These are phyloP conservation scores for Bombus confusus DNA, from an alignment of 1,140 invertebrate species.

Conservation along the genomic window DNA sequence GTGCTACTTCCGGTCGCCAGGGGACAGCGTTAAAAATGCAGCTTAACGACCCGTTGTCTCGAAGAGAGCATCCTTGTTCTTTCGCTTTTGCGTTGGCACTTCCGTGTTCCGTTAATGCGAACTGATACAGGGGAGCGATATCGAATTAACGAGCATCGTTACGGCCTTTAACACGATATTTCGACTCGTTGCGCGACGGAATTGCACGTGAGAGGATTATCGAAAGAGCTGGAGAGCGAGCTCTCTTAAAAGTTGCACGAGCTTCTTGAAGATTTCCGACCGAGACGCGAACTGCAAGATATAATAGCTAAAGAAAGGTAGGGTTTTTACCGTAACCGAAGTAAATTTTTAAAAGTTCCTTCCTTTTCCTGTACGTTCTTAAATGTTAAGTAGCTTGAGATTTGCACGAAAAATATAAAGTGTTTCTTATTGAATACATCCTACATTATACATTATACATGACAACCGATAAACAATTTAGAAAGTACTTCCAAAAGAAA, in stretches of 20 bases:
- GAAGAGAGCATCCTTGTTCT: slow-evolving; percentile 9
- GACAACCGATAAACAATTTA: too few relatives aligned
- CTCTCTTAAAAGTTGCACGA: slow-evolving; percentile 4
- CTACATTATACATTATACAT: too few relatives aligned
- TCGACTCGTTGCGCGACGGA: background rate
- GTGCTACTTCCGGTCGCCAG: slow-evolving; percentile 19
- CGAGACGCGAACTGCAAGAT: background rate
- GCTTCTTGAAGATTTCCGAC: background rate
- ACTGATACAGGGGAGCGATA: slow-evolving; percentile 33
- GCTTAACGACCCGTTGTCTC: slow-evolving; percentile 48
- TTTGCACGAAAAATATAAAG: background rate
- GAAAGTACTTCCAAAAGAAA: too few relatives aligned
- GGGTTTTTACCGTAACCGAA: background rate
- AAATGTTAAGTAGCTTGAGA: background rate
- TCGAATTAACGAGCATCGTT: slow-evolving; percentile 45
- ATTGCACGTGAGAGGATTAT: slow-evolving; percentile 29
- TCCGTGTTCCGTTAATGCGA: slow-evolving; percentile 37
- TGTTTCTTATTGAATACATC: background rate
- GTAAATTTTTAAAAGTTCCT: background rate
- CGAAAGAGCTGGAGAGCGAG: background rate
- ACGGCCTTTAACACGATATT: slow-evolving; percentile 39
- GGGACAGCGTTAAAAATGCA: slow-evolving; percentile 46
- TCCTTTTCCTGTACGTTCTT: background rate
- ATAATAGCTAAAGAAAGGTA: background rate
- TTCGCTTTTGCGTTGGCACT: background rate